Evolutionary conservation across 2,888 invertebrate species (phyloP).

Genomic region (Lobophora halterata): DNA sequence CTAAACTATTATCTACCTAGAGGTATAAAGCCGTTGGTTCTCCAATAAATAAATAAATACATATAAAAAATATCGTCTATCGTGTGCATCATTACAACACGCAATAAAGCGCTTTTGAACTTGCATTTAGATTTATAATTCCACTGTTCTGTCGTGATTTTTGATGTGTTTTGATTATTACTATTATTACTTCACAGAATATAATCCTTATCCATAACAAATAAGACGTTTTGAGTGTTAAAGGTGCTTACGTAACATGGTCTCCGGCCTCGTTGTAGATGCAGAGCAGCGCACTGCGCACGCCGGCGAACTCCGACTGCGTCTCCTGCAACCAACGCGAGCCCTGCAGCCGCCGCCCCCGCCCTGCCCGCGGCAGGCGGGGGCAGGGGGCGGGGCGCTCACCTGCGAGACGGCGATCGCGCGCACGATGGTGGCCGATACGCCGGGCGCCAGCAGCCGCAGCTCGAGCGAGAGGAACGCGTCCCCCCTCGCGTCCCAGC

Average conservation of each 20-base stretch:
- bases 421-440: slow-evolving; percentile 55
- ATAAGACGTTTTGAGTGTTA: no score
- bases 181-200: no score
- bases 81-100: no score
- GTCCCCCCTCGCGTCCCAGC: slow-evolving; percentile 43
- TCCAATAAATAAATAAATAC: no score
- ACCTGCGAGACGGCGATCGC: slow-evolving; percentile 62
- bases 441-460: slow-evolving; percentile 43
- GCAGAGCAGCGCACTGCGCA: slow-evolving; percentile 51
- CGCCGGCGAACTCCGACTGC: slow-evolving; percentile 59
- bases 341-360: neutral
- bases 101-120: neutral
- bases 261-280: slow-evolving; percentile 58
- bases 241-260: slow-evolving; percentile 55
- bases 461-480: slow-evolving; percentile 54
- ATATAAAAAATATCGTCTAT: no score
- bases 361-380: neutral
- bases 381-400: neutral
- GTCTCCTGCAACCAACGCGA: slow-evolving; percentile 43
- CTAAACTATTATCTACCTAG: no score
- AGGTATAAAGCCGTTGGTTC: no score
- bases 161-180: no score
- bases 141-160: no score
- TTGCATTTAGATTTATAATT: neutral
- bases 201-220: no score